Percentiles rank a stretch among this genome's conserved stretches.
Evolutionary conservation across 23 tunicate genomes (phyloP).

Genomic region (Clavelina lepadiformis): DNA sequence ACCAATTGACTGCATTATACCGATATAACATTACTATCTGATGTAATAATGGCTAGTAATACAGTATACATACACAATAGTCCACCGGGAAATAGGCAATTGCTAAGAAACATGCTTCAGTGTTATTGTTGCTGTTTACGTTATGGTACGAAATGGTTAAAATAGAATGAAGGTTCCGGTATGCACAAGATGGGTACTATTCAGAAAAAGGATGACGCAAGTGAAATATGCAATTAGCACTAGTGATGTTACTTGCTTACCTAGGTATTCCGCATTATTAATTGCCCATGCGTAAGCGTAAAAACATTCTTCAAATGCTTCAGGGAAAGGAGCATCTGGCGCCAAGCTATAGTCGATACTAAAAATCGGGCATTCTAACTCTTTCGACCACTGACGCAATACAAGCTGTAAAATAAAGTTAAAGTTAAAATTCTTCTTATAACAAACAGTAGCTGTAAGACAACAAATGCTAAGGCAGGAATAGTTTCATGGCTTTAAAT

Average conservation of each 20-base stretch:
- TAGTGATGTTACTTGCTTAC: conserved; percentile 12
- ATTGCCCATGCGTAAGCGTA: conserved; percentile 85
- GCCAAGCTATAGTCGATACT: conserved; percentile 65
- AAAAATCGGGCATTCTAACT: conserved; percentile 60
- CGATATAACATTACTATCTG: too few species aligned
- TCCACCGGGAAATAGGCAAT: too few species aligned
- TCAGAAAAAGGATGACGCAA: too few species aligned
- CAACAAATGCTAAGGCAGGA: background rate
- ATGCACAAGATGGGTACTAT: too few species aligned
- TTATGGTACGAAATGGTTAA: too few species aligned
- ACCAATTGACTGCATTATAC: too few species aligned
- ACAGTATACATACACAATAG: too few species aligned
- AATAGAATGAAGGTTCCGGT: too few species aligned
- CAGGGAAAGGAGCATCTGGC: conserved; percentile 71
- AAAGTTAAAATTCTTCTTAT: background rate
- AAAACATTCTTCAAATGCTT: conserved; percentile 80
- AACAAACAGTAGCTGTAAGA: background rate
- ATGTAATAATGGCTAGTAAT: too few species aligned
- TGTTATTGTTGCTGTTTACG: too few species aligned
- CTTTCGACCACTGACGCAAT: conserved; percentile 61
- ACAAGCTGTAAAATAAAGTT: conserved; percentile 18
- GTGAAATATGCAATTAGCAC: background rate
- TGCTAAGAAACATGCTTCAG: too few species aligned
- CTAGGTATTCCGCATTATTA: conserved; percentile 39
- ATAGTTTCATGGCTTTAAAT: too few species aligned